Evolutionary conservation across 2,888 invertebrate species (phyloP).

Genomic region (Keiferia lycopersicella): DNA sequence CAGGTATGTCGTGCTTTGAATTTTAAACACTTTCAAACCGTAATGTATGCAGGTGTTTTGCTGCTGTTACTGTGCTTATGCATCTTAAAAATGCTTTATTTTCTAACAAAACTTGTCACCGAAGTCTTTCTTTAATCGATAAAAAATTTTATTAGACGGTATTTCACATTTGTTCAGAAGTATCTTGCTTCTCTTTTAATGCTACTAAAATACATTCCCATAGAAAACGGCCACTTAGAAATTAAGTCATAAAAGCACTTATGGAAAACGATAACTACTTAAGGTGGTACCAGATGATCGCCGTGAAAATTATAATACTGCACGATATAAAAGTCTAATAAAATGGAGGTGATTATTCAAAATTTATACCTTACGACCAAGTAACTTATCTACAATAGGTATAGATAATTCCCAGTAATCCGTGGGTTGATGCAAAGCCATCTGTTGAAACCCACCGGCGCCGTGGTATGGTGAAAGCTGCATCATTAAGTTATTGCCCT

Average conservation of each 20-base stretch:
- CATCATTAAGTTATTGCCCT: background rate
- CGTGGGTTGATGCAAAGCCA: background rate
- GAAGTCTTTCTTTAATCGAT: too few species aligned
- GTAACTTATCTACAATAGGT: background rate
- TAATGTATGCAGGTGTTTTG: background rate
- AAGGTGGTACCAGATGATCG: too few species aligned
- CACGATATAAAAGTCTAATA: background rate
- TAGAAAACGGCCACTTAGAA: too few species aligned
- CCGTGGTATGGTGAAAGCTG: background rate
- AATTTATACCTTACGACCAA: too few species aligned
- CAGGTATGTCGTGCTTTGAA: constrained; percentile 3
- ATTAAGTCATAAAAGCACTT: too few species aligned
- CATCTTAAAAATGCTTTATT: background rate
- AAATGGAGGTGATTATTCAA: background rate
- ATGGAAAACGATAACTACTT: too few species aligned
- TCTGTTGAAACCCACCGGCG: constrained; percentile 1
- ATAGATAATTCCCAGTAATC: constrained; percentile 2
- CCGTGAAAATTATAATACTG: background rate
- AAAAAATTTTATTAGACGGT: too few species aligned
- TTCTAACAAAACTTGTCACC: background rate
- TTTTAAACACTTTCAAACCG: background rate
- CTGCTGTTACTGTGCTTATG: background rate
- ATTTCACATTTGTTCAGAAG: too few species aligned
- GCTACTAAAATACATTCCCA: too few species aligned
- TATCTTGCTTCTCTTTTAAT: too few species aligned